Evolutionary conservation across 2,113 vertebrate genomes (phyloP).

Genomic region (Chloebia gouldiae): DNA sequence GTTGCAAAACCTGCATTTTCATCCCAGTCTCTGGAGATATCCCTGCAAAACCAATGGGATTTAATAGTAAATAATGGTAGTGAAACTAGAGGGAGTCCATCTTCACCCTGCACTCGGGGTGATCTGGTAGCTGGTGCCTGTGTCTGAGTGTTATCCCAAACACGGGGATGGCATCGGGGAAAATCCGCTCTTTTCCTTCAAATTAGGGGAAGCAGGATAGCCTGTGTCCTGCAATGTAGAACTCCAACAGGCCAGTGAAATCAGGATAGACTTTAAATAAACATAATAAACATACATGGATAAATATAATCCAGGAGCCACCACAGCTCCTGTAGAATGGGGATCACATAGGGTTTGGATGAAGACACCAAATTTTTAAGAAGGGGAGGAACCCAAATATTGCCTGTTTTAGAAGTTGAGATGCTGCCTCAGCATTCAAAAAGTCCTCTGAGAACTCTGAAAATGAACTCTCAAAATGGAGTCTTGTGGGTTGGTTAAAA

Average conservation of each 20-base stretch:
- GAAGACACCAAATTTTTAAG: background rate
- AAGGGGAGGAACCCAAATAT: rapidly evolving
- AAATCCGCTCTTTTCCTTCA: background rate
- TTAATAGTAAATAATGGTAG: background rate
- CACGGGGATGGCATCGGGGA: rapidly evolving
- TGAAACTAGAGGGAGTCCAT: background rate
- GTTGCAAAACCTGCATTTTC: background rate
- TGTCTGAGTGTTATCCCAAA: background rate
- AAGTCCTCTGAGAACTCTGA: rapidly evolving
- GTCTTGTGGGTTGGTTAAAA: background rate
- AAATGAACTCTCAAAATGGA: background rate
- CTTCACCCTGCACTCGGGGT: rapidly evolving
- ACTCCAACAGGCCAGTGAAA: background rate
- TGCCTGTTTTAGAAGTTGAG: background rate
- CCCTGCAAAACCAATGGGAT: background rate
- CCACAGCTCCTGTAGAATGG: background rate
- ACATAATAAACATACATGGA: background rate
- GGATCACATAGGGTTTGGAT: background rate
- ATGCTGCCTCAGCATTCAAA: background rate
- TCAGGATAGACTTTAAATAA: background rate
- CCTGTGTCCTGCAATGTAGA: background rate
- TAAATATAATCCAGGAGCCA: background rate
- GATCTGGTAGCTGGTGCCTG: background rate
- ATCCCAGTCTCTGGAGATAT: rapidly evolving
- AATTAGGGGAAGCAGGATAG: background rate